Percentiles rank a stretch among this genome's conserved stretches.
Evolutionary conservation across 2,113 vertebrate species (phyloP).

Genomic region (Vulpes ferrilata): DNA sequence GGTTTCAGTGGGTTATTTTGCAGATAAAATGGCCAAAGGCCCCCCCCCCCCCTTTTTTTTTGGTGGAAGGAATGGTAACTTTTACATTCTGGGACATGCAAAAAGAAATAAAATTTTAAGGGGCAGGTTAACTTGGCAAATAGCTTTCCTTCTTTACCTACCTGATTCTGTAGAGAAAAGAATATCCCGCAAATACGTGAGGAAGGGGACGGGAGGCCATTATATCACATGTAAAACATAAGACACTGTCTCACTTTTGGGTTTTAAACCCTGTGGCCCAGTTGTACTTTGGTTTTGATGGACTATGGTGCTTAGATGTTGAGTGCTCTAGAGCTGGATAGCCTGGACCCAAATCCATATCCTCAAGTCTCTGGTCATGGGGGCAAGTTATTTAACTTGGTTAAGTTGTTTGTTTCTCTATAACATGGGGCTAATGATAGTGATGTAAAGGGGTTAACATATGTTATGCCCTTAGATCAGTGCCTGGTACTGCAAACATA

Average conservation of each 20-base stretch:
- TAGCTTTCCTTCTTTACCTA: not conserved
- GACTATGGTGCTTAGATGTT: not conserved
- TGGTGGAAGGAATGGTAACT: not conserved
- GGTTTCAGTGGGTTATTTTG: not conserved
- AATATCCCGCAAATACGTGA: not conserved
- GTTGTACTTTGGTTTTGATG: not conserved
- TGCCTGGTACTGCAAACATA: not conserved
- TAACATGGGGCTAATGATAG: not conserved
- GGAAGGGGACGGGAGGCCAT: not conserved
- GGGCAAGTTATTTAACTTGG: not conserved
- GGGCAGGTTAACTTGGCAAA: not conserved
- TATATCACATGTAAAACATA: not conserved
- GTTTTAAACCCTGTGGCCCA: not conserved
- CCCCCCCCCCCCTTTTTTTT: not conserved
- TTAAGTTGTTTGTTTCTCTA: not conserved
- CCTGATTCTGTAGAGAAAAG: not conserved
- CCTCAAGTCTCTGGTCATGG: not conserved
- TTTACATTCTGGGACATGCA: not conserved
- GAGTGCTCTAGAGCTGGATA: not conserved
- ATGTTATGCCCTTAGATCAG: not conserved
- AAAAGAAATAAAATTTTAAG: not conserved
- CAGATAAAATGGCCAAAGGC: not conserved
- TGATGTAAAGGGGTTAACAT: not conserved
- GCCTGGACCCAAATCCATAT: not conserved
- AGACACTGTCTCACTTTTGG: not conserved